Base-by-base conservation (phyloP, 1,140 invertebrate species). In the Drosophila suzukii region DNA sequence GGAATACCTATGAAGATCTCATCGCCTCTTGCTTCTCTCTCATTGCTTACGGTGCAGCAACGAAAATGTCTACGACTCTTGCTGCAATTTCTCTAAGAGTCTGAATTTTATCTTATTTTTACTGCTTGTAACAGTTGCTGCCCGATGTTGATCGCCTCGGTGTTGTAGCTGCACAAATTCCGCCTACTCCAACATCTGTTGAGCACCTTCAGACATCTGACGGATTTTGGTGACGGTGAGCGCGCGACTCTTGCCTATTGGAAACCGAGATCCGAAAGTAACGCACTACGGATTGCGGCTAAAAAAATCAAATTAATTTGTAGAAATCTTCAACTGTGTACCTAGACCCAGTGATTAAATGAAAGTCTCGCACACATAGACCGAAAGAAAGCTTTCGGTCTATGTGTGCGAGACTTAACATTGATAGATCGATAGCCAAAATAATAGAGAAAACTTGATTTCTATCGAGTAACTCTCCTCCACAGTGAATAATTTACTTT, bases 151-250 rank as follows among this genome's bases (percentile, higher is more conserved):
- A 46, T 70, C 47, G 39, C 24, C 36, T 27, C 59, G 65, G 58
- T 39, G 68, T 44, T 56, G 60, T 72, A 68, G 72, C 67, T 34
- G 49, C 49, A 63, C 73, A 77, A 78, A 74, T 70, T 60, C 55
- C 70, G 56, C 57, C 81, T 75, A 78, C 75, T 89, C 84, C 84
- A 89, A 77, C 84, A 89, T 84, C 84, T 89, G 84, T 81, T 90
- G 62, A 73, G 54, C 59, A 60, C 24, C 53, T 51, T 43, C 63
- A 73, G 83, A 79, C 84, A 82, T 68, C 81, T 86, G 81, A 68
- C 71, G 55, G 54, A 61, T 32, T 51, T 50, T 59, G 60, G 24
- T 54, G 77, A 81, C 70, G 59, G 8, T 46, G 50, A 43, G 59
- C 72, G 41, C 57, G 73, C 62, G 73, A 66, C 53, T 38, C 59